These are phyloP conservation scores for Micromys minutus DNA, from an alignment of 2,113 vertebrate species.

Conservation along the genomic window DNA sequence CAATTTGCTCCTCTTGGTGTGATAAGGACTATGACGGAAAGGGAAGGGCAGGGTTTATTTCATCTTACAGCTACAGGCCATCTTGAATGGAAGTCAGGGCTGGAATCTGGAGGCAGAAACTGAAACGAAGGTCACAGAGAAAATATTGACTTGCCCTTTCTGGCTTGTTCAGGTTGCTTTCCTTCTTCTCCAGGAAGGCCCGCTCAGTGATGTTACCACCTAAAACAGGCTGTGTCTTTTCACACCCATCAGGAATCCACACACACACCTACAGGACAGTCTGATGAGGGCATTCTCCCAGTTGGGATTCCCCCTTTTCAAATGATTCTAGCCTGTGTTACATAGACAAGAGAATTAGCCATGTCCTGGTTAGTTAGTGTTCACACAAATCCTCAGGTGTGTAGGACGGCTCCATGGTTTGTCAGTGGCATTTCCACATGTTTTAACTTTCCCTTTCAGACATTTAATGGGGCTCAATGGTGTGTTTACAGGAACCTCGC, in stretches of 20 bases:
- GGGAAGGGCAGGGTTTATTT: not conserved
- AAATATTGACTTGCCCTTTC: not conserved
- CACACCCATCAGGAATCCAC: not conserved
- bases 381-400: not conserved
- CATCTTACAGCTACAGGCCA: not conserved
- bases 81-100: not conserved
- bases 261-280: no score
- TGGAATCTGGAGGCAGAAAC: no score
- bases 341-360: not conserved
- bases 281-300: not conserved
- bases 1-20: not conserved
- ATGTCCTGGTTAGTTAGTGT: not conserved
- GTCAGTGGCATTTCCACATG: not conserved
- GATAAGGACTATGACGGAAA: not conserved
- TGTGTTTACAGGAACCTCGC: slow-evolving; percentile 81
- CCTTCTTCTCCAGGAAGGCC: not conserved
- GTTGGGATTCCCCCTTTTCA: not conserved
- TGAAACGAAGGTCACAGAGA: not conserved
- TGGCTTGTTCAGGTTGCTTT: not conserved
- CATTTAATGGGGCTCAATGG: slow-evolving; percentile 19
- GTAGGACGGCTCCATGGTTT: not conserved
- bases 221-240: not conserved
- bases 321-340: not conserved
- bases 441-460: slow-evolving; percentile 31
- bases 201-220: not conserved